Conservation (phyloP, 1,140 invertebrate genomes). For the Hesperophylax magnus region DNA sequence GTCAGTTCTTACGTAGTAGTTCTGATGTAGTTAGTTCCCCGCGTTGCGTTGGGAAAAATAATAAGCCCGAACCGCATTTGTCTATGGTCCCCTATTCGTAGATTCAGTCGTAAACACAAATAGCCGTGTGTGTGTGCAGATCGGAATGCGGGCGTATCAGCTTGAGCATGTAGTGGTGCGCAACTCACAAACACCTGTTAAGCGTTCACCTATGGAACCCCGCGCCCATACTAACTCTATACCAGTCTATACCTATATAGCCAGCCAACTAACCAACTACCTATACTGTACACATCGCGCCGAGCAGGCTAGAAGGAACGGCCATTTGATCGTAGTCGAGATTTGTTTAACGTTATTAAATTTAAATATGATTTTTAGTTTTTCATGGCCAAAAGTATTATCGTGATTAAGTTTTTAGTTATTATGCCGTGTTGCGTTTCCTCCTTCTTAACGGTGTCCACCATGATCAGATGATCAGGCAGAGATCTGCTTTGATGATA, state of each 20-base stretch:
- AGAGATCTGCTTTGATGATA: too few relatives aligned
- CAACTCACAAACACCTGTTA: conserved; percentile 33
- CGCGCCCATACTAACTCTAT: too few relatives aligned
- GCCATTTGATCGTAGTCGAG: conserved; percentile 21
- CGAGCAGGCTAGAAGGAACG: neutral
- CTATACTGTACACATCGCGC: neutral
- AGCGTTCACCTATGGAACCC: conserved; percentile 25
- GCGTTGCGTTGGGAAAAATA: conserved; percentile 8
- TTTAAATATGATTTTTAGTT: too few relatives aligned
- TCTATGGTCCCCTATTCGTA: conserved; percentile 40
- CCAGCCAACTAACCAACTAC: neutral
- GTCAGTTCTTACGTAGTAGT: too few relatives aligned
- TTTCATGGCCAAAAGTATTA: too few relatives aligned
- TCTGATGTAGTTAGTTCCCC: too few relatives aligned
- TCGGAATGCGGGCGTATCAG: conserved; percentile 39
- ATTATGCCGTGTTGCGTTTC: too few relatives aligned
- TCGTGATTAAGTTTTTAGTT: too few relatives aligned
- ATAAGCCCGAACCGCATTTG: conserved; percentile 11
- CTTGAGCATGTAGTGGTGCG: conserved; percentile 3
- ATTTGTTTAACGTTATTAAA: neutral
- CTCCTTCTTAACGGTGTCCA: too few relatives aligned
- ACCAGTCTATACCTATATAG: too few relatives aligned
- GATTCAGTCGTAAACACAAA: conserved; percentile 42
- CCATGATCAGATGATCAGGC: too few relatives aligned
- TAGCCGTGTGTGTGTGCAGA: conserved; percentile 31